These are phyloP conservation scores for Hylaeus volcanicus DNA, from an alignment of 1,140 invertebrate species.

Conservation along the genomic window DNA sequence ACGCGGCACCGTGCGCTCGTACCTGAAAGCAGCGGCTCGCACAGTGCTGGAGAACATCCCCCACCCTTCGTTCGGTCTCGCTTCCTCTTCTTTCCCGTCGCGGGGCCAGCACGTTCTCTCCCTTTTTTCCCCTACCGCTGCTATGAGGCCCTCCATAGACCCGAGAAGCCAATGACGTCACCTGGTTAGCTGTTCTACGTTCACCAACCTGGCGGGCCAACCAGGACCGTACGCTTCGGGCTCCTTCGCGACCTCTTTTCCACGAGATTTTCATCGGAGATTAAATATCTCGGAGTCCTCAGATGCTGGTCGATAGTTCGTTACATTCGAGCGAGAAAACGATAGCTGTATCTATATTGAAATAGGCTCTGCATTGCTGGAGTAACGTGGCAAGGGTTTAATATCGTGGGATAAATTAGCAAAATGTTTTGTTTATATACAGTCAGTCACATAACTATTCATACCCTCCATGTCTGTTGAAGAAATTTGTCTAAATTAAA, in stretches of 20 bases:
- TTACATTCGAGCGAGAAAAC: no score
- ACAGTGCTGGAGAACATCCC: constrained; percentile 72
- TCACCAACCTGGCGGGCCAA: constrained; percentile 67
- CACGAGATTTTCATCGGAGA: no score
- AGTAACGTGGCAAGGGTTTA: no score
- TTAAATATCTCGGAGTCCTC: no score
- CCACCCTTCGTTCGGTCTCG: constrained; percentile 63
- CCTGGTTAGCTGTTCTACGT: constrained; percentile 73
- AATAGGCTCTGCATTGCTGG: no score
- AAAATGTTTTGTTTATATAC: no score
- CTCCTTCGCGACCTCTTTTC: constrained; percentile 24
- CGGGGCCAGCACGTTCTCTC: constrained; percentile 31
- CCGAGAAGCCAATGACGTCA: constrained; percentile 74
- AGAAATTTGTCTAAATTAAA: no score
- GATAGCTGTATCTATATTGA: no score
- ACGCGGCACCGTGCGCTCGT: constrained; percentile 72
- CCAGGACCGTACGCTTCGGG: constrained; percentile 45
- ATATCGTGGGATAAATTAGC: no score
- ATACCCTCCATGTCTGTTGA: no score
- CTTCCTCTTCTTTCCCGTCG: constrained; percentile 61
- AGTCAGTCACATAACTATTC: no score
- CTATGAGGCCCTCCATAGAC: constrained; percentile 63
- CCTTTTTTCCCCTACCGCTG: constrained; percentile 41
- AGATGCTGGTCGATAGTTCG: no score
- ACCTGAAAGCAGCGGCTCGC: constrained; percentile 74